Percentiles rank a stretch among this genome's conserved stretches.
Conservation (phyloP, 1,140 invertebrate genomes). For the Chironomus tepperi region DNA sequence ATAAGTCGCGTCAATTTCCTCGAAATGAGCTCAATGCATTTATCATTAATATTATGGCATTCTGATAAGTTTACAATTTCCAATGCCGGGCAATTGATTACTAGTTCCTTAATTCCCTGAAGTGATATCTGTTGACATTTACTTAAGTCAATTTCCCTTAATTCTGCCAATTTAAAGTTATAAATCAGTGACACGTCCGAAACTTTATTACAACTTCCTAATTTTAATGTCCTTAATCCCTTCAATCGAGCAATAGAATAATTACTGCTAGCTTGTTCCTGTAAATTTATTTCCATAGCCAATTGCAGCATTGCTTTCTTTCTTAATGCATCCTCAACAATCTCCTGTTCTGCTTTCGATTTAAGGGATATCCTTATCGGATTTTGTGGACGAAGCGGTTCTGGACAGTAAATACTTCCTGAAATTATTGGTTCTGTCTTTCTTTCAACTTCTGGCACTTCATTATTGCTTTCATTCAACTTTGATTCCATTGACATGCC, state of each 20-base stretch:
- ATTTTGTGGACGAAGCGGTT: conserved; percentile 30
- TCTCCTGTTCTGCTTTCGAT: conserved; percentile 56
- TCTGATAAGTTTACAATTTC: conserved; percentile 55
- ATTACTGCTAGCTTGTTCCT: conserved; percentile 33
- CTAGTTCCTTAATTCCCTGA: conserved; percentile 51
- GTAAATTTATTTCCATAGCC: conserved; percentile 45
- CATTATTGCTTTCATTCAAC: conserved; percentile 26
- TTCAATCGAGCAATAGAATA: conserved; percentile 50
- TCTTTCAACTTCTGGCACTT: conserved; percentile 26
- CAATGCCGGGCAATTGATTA: conserved; percentile 55
- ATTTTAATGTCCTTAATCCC: conserved; percentile 49
- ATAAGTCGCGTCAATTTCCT: conserved; percentile 49
- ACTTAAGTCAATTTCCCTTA: conserved; percentile 51
- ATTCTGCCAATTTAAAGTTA: conserved; percentile 53
- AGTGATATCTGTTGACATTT: conserved; percentile 59
- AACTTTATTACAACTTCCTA: conserved; percentile 56
- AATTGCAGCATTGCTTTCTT: conserved; percentile 52
- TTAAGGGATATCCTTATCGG: conserved; percentile 48
- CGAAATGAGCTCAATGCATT: conserved; percentile 48
- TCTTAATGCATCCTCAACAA: conserved; percentile 51
- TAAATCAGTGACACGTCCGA: conserved; percentile 61
- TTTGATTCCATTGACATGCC: conserved; percentile 46
- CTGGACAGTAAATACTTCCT: conserved; percentile 21
- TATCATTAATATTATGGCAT: conserved; percentile 58
- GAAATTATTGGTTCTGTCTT: conserved; percentile 32